Conservation (phyloP, 2,113 vertebrate species). For the Polyodon spathula region DNA sequence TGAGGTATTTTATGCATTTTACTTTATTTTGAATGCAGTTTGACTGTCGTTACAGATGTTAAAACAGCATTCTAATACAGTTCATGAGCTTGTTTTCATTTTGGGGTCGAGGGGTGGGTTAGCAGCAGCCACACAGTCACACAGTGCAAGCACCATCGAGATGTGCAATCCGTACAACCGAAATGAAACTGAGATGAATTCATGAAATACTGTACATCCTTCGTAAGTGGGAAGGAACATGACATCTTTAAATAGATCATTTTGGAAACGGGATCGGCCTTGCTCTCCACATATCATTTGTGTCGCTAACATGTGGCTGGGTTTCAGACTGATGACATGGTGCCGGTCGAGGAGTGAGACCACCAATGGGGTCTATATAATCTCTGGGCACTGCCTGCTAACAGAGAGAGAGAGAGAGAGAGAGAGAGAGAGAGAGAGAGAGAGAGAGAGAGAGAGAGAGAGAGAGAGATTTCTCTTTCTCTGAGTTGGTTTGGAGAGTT, state of each 20-base stretch:
- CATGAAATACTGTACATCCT: slow-evolving; percentile 41
- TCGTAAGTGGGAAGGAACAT: too few relatives aligned
- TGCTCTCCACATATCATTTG: background rate
- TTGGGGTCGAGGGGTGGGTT: background rate
- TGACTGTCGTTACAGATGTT: too few relatives aligned
- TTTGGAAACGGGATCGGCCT: background rate
- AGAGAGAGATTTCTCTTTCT: slow-evolving; percentile 28
- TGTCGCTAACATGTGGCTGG: slow-evolving; percentile 19
- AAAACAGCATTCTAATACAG: too few relatives aligned
- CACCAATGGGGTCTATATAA: slow-evolving; percentile 48
- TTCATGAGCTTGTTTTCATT: background rate
- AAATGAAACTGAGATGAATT: slow-evolving; percentile 48
- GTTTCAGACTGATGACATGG: slow-evolving; percentile 42
- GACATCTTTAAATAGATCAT: background rate
- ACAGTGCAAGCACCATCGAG: background rate
- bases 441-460: slow-evolving; percentile 11
- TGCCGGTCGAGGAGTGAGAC: slow-evolving; percentile 33
- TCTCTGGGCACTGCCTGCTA: slow-evolving; percentile 38
- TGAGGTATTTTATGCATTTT: too few relatives aligned
- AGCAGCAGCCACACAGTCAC: background rate
- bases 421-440: slow-evolving; percentile 18
- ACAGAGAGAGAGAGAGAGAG: background rate
- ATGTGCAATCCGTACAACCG: too few relatives aligned
- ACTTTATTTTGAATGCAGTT: too few relatives aligned
- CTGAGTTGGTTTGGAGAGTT: slow-evolving; percentile 25